A percentile compares a stretch with the other conserved stretches of the same genome.
Conservation (phyloP, 2,797 vertebrate species). For the Coccyzus lansbergi region DNA sequence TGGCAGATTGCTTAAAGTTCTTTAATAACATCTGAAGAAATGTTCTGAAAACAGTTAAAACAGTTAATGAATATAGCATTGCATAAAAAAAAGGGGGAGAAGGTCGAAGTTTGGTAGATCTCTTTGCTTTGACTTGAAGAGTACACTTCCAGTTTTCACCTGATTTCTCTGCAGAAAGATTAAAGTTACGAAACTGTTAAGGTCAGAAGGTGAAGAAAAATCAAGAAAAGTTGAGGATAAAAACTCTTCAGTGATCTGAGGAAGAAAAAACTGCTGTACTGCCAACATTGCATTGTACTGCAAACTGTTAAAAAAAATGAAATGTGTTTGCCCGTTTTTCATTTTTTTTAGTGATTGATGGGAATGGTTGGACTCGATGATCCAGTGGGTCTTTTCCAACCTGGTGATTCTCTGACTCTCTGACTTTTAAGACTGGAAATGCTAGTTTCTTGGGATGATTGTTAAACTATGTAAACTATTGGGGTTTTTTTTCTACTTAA, state of each 20-base stretch:
- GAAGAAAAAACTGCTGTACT: background rate
- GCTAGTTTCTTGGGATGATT: background rate
- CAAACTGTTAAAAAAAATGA: background rate
- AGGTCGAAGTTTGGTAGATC: background rate
- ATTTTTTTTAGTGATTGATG: no score
- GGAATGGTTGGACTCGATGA: no score
- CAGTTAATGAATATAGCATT: background rate
- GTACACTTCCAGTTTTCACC: background rate
- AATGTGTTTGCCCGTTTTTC: no score
- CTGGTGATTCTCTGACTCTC: no score
- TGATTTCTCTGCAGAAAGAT: background rate
- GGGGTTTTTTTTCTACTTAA: background rate
- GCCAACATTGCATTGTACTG: no score
- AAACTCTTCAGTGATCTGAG: background rate
- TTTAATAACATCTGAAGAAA: background rate
- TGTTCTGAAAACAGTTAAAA: background rate
- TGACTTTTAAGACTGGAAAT: background rate
- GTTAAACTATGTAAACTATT: background rate
- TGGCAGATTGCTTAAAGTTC: background rate
- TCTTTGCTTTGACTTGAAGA: background rate
- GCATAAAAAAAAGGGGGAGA: background rate
- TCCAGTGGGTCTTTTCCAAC: no score
- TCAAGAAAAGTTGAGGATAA: background rate
- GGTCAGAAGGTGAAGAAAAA: background rate
- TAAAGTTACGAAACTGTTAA: background rate